A percentile compares a stretch with the other conserved stretches of the same genome.
These are phyloP conservation scores for Botia almorhae DNA, from an alignment of 2,797 vertebrate genomes.

Conservation along the genomic window DNA sequence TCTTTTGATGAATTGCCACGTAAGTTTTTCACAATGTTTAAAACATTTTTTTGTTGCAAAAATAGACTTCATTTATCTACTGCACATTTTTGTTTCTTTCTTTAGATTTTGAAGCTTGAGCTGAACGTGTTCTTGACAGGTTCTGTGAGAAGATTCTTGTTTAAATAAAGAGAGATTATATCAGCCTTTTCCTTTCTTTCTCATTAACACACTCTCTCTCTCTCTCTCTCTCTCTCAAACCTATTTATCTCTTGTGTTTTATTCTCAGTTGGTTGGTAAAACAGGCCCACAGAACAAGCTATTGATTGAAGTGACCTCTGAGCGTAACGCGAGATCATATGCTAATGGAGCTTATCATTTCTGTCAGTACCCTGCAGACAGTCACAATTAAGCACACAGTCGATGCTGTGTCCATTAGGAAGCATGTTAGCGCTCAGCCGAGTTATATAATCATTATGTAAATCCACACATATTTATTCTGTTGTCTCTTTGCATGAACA, in stretches of 20 bases:
- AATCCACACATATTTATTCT: slow-evolving; percentile 27
- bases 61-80: not conserved
- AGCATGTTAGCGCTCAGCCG: slow-evolving; percentile 25
- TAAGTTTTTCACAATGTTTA: not conserved
- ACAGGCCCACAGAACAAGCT: slow-evolving; percentile 31
- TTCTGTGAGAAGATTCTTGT: not conserved
- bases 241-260: slow-evolving; percentile 17
- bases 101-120: not conserved
- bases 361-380: slow-evolving; percentile 49
- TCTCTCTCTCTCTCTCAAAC: not conserved
- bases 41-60: not conserved
- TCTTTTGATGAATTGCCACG: not conserved
- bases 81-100: not conserved
- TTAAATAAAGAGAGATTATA: not conserved
- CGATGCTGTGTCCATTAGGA: slow-evolving; percentile 50
- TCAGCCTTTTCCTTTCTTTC: not conserved
- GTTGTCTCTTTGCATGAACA: slow-evolving; percentile 4
- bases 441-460: slow-evolving; percentile 45
- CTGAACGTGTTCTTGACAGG: not conserved
- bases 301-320: slow-evolving; percentile 58
- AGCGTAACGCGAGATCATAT: slow-evolving; percentile 43
- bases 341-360: slow-evolving; percentile 46
- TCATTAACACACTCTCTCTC: not conserved
- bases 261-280: slow-evolving; percentile 35
- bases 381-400: slow-evolving; percentile 49